Conservation (phyloP, 2,113 vertebrate genomes). For the Corynorhinus townsendii region DNA sequence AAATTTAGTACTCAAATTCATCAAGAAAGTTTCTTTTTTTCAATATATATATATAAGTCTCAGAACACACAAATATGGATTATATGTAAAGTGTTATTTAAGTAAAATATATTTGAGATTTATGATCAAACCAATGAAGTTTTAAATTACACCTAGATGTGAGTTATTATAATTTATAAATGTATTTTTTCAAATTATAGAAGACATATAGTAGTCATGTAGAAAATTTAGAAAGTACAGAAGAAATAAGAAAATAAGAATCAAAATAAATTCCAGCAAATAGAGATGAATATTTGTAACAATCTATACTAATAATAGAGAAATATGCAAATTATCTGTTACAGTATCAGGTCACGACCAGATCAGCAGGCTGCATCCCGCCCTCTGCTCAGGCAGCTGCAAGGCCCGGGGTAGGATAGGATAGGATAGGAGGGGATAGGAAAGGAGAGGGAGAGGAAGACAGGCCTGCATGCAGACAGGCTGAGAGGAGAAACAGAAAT, state of each 20-base stretch:
- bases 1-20: conserved; percentile 1
- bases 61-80: background rate
- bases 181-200: background rate
- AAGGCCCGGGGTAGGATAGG: too few species aligned
- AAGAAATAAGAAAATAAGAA: conserved; percentile 29
- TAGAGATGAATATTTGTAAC: background rate
- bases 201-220: background rate
- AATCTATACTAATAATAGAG: too few species aligned
- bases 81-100: background rate
- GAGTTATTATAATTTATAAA: background rate
- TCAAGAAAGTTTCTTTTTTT: background rate
- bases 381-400: too few species aligned
- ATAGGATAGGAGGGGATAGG: too few species aligned
- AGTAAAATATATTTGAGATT: background rate
- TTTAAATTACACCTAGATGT: background rate
- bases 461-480: too few species aligned
- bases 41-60: background rate
- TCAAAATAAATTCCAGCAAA: conserved; percentile 5
- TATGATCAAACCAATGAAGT: background rate
- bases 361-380: too few species aligned
- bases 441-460: too few species aligned
- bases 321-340: too few species aligned
- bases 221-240: background rate
- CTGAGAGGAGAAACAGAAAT: too few species aligned
- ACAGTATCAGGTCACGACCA: too few species aligned